A percentile compares a stretch with the other conserved stretches of the same genome.
Conservation (phyloP, 2,797 vertebrate genomes). For the Micrastur ruficollis region DNA sequence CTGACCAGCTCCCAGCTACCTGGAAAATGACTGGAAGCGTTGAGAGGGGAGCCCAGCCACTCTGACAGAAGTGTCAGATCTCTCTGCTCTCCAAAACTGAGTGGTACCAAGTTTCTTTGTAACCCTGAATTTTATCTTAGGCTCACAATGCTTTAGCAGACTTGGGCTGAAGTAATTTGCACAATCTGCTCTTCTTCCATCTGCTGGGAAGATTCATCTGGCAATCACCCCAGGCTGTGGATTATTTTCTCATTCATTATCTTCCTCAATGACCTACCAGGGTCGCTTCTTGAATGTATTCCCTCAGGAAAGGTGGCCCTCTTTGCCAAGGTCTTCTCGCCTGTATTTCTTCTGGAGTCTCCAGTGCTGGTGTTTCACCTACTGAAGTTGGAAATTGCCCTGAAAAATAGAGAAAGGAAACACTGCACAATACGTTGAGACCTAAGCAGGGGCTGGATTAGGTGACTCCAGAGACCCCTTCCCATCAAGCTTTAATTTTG, state of each 20-base stretch:
- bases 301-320: neutral
- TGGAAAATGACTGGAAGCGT: neutral
- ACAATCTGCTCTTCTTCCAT: neutral
- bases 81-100: neutral
- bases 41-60: neutral
- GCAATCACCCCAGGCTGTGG: neutral
- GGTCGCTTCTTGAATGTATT: neutral
- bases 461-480: neutral
- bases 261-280: neutral
- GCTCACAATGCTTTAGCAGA: neutral
- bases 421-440: accelerated
- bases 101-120: neutral
- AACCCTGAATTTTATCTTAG: neutral
- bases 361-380: neutral
- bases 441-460: neutral
- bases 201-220: neutral
- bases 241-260: neutral
- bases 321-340: neutral
- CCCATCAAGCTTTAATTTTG: neutral
- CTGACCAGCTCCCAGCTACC: neutral
- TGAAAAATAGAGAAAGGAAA: neutral
- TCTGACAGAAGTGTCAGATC: neutral
- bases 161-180: neutral
- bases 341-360: neutral
- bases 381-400: neutral